Evolutionary conservation across 2,113 vertebrate species (phyloP).

Genomic region (Eurystomus gularis): DNA sequence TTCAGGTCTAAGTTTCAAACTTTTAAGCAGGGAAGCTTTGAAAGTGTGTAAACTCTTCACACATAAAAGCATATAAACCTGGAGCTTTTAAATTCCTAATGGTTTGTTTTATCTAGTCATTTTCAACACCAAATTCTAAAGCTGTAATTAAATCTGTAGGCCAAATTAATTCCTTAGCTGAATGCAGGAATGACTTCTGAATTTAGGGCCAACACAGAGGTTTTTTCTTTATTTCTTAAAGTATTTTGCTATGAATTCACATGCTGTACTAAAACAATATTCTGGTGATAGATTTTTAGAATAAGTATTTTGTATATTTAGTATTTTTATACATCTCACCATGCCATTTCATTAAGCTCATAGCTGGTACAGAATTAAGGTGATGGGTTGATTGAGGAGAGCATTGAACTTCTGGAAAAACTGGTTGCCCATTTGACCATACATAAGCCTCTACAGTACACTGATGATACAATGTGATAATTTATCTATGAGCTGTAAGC

Average conservation of each 20-base stretch:
- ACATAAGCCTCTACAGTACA: background rate
- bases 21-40: background rate
- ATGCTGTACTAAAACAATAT: background rate
- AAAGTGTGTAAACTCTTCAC: background rate
- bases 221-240: background rate
- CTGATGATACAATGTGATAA: background rate
- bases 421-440: background rate
- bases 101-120: background rate
- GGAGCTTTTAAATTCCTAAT: background rate
- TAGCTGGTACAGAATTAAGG: background rate
- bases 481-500: background rate
- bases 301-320: background rate
- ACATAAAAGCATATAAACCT: background rate
- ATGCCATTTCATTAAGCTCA: background rate
- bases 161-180: background rate
- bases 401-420: background rate
- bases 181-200: background rate
- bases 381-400: background rate
- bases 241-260: background rate
- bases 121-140: background rate
- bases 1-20: background rate
- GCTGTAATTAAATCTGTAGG: background rate
- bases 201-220: background rate
- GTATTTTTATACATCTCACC: background rate
- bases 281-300: background rate